These are phyloP conservation scores for Chondrosia reniformis DNA, from an alignment of 37 sponge, comb jelly and placozoan species.

Conservation along the genomic window DNA sequence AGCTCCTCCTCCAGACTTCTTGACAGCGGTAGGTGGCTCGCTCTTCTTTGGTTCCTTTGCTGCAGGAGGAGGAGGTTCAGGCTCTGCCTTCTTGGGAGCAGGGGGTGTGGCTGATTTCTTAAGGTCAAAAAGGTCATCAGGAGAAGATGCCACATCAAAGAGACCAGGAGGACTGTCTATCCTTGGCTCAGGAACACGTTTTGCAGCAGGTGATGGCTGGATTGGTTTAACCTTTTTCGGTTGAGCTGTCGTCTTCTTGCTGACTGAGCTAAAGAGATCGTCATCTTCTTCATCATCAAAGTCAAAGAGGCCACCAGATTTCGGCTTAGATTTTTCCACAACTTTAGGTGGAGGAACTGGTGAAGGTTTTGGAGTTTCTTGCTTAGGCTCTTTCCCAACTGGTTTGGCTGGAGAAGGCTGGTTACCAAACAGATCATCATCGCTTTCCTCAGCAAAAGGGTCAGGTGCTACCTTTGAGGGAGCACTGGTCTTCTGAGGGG, in stretches of 20 bases:
- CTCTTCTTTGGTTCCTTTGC: background rate
- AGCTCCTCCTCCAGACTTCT: slow-evolving; percentile 6
- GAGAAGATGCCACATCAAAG: too few species aligned
- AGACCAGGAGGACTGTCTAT: too few species aligned
- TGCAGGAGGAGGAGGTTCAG: too few species aligned
- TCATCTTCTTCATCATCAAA: slow-evolving; percentile 23
- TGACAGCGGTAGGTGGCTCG: background rate
- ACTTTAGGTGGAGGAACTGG: background rate
- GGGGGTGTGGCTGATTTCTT: too few species aligned
- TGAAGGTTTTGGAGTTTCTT: background rate
- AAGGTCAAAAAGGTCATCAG: too few species aligned
- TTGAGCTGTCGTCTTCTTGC: too few species aligned
- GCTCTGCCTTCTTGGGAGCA: too few species aligned
- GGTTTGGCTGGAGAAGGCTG: background rate
- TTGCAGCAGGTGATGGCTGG: too few species aligned
- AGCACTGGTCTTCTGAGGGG: background rate
- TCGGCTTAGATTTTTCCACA: background rate
- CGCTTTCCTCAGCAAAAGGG: background rate
- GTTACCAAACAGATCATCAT: slow-evolving; percentile 30
- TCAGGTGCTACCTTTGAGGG: too few species aligned
- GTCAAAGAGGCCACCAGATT: background rate
- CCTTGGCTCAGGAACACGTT: too few species aligned
- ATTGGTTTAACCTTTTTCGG: too few species aligned
- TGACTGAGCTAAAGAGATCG: background rate
- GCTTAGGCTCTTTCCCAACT: background rate